Percentiles rank a stretch among this genome's conserved stretches.
Evolutionary conservation across 2,113 vertebrate genomes (phyloP).

Genomic region (Hyaena hyaena): DNA sequence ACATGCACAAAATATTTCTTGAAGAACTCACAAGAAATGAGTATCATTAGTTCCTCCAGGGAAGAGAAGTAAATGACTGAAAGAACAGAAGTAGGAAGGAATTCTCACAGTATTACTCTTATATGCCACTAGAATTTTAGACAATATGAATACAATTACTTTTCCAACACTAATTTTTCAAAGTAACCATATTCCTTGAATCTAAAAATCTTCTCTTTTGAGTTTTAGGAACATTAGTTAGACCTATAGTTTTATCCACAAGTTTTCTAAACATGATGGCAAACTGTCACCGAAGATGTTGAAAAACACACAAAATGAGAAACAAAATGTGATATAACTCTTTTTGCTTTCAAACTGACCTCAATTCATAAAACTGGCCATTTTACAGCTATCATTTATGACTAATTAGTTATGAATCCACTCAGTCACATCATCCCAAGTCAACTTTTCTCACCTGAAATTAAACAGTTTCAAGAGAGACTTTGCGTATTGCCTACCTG

Average conservation of each 20-base stretch:
- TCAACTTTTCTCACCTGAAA: constrained; percentile 13
- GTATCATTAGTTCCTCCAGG: not conserved
- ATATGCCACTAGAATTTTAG: not conserved
- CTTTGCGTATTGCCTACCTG: not conserved
- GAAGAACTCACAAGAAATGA: constrained; percentile 1
- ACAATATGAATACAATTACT: not conserved
- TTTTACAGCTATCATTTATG: not conserved
- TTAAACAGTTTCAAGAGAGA: not conserved
- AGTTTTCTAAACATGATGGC: not conserved
- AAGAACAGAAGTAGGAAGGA: not conserved
- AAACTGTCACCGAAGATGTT: not conserved
- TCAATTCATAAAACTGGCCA: not conserved
- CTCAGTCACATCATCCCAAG: not conserved
- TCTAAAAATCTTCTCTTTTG: not conserved
- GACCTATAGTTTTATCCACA: not conserved
- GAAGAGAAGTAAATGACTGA: not conserved
- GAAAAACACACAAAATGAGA: not conserved
- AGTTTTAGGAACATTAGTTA: not conserved
- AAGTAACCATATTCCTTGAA: not conserved
- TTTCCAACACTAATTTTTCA: not conserved
- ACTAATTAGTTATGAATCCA: not conserved
- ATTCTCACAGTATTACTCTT: not conserved
- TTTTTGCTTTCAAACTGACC: not conserved
- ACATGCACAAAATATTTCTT: not conserved
- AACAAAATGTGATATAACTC: not conserved